phyloP scores from a whole-genome alignment of 2,113 vertebrate species.

The Hemibagrus wyckioides region DNA sequence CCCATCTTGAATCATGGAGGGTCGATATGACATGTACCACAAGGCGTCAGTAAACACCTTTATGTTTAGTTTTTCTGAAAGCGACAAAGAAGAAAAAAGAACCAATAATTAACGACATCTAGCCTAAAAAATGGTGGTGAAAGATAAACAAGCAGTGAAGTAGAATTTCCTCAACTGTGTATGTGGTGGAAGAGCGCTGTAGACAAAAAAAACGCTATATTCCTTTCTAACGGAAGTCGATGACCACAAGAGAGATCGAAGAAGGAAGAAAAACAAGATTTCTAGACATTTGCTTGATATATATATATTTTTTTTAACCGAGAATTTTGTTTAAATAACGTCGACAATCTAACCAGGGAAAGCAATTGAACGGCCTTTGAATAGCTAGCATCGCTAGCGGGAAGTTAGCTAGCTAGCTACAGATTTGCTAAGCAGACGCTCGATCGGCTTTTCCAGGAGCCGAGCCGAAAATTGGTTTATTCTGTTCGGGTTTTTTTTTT shows the following conservation, averaged over 20 bases:
- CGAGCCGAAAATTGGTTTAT: too few relatives aligned
- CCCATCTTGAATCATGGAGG: not conserved
- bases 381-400: not conserved
- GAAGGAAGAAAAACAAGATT: not conserved
- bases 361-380: not conserved
- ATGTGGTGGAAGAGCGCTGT: not conserved
- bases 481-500: not conserved
- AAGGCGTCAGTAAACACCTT: constrained; percentile 25
- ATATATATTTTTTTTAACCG: too few relatives aligned
- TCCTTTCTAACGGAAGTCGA: not conserved
- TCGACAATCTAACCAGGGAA: not conserved
- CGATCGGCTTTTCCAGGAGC: not conserved
- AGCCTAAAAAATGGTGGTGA: constrained; percentile 13
- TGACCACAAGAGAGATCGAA: not conserved
- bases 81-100: constrained; percentile 19
- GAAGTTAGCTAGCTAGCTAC: constrained; percentile 7
- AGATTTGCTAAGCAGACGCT: constrained; percentile 1
- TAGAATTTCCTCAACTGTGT: not conserved
- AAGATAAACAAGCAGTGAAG: constrained; percentile 37
- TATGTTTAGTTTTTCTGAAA: not conserved
- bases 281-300: not conserved
- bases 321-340: not conserved
- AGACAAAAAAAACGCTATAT: not conserved
- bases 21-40: not conserved
- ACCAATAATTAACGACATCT: constrained; percentile 30